Percentiles rank a stretch among this genome's conserved stretches.
phyloP scores from a whole-genome alignment of 2,113 vertebrate genomes.

The Isichthys henryi region DNA sequence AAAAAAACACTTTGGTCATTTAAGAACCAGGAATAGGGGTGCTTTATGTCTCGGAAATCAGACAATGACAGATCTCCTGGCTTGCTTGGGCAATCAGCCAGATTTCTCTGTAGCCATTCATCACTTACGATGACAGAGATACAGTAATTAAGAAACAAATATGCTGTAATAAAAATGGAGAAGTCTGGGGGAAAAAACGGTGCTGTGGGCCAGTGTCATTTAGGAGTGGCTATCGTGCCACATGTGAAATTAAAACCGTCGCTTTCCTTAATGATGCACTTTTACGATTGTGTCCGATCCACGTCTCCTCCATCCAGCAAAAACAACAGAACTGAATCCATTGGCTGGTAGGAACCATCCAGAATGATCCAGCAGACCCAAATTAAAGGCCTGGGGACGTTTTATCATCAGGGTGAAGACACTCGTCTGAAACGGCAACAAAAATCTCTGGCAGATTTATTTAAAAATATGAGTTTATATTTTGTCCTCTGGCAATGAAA shows the following conservation, averaged over 20 bases:
- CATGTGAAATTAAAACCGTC: background rate
- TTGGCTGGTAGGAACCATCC: constrained; percentile 10
- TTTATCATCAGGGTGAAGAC: constrained; percentile 1
- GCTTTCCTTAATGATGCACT: background rate
- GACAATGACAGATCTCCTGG: background rate
- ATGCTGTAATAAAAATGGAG: background rate
- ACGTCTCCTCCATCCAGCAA: background rate
- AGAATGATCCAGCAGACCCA: constrained; percentile 18
- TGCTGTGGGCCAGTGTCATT: background rate
- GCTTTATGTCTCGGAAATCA: background rate
- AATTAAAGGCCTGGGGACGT: constrained; percentile 14
- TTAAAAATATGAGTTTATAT: constrained; percentile 19
- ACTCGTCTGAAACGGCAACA: background rate
- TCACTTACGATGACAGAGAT: background rate
- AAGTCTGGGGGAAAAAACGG: background rate
- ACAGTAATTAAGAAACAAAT: background rate
- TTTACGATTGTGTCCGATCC: background rate
- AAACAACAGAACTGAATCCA: background rate
- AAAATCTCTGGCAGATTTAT: constrained; percentile 14
- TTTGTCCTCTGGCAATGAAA: background rate
- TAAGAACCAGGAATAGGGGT: background rate
- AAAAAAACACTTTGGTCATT: background rate
- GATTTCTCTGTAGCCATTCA: no score
- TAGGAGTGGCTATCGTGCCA: background rate
- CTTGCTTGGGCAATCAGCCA: background rate